A percentile compares a stretch with the other conserved stretches of the same genome.
Conservation (phyloP, 2,113 vertebrate species). For the Apistogramma diplotaenia region DNA sequence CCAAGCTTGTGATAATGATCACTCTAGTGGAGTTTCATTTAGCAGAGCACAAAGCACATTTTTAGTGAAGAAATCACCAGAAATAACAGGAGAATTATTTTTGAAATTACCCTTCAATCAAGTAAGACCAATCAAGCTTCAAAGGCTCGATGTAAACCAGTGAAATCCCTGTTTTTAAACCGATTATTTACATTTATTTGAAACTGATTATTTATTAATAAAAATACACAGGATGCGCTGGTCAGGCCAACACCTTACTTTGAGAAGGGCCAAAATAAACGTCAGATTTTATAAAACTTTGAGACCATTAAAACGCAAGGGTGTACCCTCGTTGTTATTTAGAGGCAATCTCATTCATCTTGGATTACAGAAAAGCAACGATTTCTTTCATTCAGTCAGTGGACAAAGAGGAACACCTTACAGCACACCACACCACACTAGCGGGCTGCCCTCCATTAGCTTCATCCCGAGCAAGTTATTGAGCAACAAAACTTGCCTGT, state of each 20-base stretch:
- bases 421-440: neutral
- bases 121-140: neutral
- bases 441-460: constrained; percentile 28
- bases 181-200: neutral
- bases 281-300: neutral
- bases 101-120: neutral
- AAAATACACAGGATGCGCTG: neutral
- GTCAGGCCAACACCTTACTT: neutral
- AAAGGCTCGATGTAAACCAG: neutral
- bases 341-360: neutral
- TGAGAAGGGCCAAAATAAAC: neutral
- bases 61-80: neutral
- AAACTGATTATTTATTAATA: neutral
- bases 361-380: neutral
- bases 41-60: neutral
- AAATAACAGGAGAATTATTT: neutral
- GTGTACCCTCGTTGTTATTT: neutral
- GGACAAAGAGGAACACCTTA: constrained; percentile 52
- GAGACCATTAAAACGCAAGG: neutral
- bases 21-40: neutral
- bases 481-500: constrained; percentile 25
- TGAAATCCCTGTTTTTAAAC: neutral
- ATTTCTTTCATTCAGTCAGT: neutral
- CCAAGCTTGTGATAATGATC: neutral
- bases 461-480: constrained; percentile 3